Percentiles rank a stretch among this genome's conserved stretches.
Evolutionary conservation across 1,140 invertebrate genomes (phyloP).

Genomic region (Rhizoglyphus robini): DNA sequence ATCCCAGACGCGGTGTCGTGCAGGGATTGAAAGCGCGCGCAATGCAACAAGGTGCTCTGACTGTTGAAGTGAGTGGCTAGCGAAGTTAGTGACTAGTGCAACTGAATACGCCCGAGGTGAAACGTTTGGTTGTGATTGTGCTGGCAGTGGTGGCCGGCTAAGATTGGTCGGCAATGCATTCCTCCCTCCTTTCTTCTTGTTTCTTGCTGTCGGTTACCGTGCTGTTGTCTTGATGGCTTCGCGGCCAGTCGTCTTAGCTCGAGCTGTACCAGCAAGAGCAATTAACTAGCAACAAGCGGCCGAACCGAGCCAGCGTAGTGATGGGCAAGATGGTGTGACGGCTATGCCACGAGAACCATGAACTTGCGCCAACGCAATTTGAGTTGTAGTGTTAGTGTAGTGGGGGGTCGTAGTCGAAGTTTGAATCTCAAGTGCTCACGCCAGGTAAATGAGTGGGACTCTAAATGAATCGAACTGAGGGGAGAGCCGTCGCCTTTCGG

Average conservation of each 20-base stretch:
- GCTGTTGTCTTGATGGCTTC: background rate
- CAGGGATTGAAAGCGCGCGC: background rate
- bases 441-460: no score
- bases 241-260: no score
- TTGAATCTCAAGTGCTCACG: no score
- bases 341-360: no score
- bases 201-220: background rate
- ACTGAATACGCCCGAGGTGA: slow-evolving; percentile 6
- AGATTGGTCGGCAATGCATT: background rate
- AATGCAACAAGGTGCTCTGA: background rate
- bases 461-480: no score
- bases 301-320: no score
- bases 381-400: no score
- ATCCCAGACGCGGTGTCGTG: no score
- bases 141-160: background rate
- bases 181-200: background rate
- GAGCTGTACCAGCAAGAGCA: background rate
- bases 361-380: no score
- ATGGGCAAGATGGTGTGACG: no score
- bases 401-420: no score
- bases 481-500: no score
- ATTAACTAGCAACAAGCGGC: background rate
- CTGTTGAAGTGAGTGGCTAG: background rate
- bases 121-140: background rate
- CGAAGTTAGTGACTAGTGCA: background rate